Evolutionary conservation across 2,113 vertebrate genomes (phyloP), one percentile per base, ranked within the genome.

Genomic region (Ciconia maguari): DNA sequence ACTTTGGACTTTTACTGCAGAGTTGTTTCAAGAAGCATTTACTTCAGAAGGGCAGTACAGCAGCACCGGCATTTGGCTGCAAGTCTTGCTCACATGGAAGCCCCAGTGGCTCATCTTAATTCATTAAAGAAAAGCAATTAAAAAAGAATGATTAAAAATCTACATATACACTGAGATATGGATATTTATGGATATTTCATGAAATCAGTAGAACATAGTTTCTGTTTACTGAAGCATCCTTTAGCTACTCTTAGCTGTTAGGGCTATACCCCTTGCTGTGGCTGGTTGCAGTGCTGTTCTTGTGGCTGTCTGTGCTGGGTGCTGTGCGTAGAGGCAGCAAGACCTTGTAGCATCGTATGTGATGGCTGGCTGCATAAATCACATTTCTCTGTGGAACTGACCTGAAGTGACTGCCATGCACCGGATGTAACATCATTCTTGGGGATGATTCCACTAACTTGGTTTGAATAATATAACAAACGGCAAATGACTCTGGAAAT

Each of bases 111-210:
- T 84, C 17, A 62, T 57, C 69, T 51, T n/a, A 54, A 16, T 51
- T 55, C n/a, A 46, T 38, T 48, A 64, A 58, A 41, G 34, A 61
- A 80, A 64, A 72, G 3, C 0, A n/a, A 9, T n/a, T 83, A 30
- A 4, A 48, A 18, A 36, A 5, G 42, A 36, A 5, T 1, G 0
- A 14, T 20, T 13, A 58, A 38, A 76, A 70, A 41, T 57, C 10
- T 42, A 18, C 4, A 19, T 72, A 7, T 20, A 58, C 3, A 11
- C 1, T 48, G 15, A 74, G 14, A 54, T 66, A 46, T 0, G 1
- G 18, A 29, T 51, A 41, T 55, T 54, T 68, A 22, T 38, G 17
- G 16, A 15, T 75, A 48, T 80, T 62, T 86, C 25, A 46, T 62
- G 4, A 46, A 76, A 89, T 20, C 6, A 46, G 6, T 58, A 71